Percentiles rank a stretch among this genome's conserved stretches.
Evolutionary conservation across 2,888 invertebrate genomes (phyloP).

Genomic region (Parasteatoda lunata): DNA sequence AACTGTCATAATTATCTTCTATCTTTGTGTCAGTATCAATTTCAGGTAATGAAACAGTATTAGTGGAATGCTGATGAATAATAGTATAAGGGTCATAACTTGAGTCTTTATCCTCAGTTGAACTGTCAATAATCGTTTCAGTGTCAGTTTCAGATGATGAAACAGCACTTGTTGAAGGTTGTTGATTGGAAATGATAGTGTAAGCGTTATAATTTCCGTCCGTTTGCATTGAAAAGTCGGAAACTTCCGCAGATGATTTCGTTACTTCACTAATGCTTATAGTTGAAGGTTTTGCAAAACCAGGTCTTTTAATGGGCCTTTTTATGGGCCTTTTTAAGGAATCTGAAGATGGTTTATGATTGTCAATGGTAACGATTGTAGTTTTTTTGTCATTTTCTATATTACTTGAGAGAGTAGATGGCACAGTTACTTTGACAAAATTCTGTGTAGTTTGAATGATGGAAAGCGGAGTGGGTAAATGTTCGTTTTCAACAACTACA

Average conservation of each 20-base stretch:
- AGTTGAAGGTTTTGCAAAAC: no score
- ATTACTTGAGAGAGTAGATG: background rate
- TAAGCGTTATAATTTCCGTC: background rate
- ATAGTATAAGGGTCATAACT: background rate
- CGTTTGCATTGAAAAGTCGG: background rate
- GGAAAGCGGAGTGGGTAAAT: background rate
- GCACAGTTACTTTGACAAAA: background rate
- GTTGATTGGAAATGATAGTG: background rate
- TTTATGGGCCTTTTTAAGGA: background rate
- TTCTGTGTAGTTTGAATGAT: background rate
- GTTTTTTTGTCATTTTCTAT: background rate
- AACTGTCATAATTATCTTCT: background rate
- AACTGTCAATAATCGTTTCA: background rate
- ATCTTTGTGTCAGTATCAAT: background rate
- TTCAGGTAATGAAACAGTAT: no score
- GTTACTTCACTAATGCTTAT: no score
- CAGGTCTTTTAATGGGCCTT: no score
- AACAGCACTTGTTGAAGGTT: background rate
- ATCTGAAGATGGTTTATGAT: constrained; percentile 38
- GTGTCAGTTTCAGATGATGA: background rate
- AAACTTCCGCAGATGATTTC: no score
- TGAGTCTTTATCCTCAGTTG: background rate
- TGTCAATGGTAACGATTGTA: constrained; percentile 48
- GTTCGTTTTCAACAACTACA: background rate
- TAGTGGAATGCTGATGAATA: no score